Base-by-base conservation (phyloP, 2,888 invertebrate genomes). In the Mimachlamys varia region DNA sequence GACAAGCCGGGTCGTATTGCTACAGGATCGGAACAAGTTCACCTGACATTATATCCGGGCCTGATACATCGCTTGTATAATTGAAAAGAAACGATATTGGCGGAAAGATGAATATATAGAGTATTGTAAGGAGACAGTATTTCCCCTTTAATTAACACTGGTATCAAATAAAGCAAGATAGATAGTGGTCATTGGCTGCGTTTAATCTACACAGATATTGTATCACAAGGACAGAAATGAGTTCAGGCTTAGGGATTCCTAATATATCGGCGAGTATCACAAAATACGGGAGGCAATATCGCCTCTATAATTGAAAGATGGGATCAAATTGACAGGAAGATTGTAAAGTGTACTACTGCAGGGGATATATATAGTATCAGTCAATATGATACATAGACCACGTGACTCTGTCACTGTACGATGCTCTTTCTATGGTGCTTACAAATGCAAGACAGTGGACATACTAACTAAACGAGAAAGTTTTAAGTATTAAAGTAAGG, bases 101-200 rank as follows among this genome's bases (percentile, higher is more conserved):
- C 76, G 33, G 17, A 13, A 76, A 76, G 76, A 76, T 33, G 0
- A 33, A 76, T 33, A 76, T 33, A 76, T 19, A 27, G 76, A 12
- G 27, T 76, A 76, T 27, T 76, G 76, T 10, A 76, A 76, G 33
- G 76, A 33, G 76, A 12, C 27, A 76, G 22, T 33, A 12, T 1
- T 76, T 13, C 17, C 76, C 10, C 33, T 22, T 76, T 76, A 76
- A 76, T 76, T 76, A 76, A 76, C 76, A 76, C 1, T 76, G 15
- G 76, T 76, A 76, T 76, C 76, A 76, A 76, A 27, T 76, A 76
- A 76, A 76, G 76, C 33, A 33, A 76, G 33, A 76, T 76, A 10
- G 27, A 22, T 76, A 1, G 10, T 33, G 22, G 27, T 76, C 76
- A 76, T 33, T 76, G 27, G 33, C 12, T 10, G 27, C 4, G 76